These are phyloP conservation scores for Cryptotis parvus DNA, from an alignment of 2,113 vertebrate species.

Conservation along the genomic window DNA sequence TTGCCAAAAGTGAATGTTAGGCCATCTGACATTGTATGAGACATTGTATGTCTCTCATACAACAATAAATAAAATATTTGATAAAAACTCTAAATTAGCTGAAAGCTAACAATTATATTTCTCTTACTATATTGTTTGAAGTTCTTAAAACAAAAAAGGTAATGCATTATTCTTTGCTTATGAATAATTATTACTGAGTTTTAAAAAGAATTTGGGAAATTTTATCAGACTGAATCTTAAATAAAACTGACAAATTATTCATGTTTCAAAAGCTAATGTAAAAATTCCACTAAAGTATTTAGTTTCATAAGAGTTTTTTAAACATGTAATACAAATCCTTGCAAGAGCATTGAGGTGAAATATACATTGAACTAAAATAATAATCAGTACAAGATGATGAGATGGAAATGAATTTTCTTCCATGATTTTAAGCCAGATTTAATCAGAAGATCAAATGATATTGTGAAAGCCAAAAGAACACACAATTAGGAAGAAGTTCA, in stretches of 20 bases:
- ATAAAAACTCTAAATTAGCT: slow-evolving; percentile 18
- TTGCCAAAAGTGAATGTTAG: too few species aligned
- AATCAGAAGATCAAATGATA: not conserved
- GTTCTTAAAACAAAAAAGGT: not conserved
- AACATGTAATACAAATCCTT: not conserved
- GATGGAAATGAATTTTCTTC: slow-evolving; percentile 21
- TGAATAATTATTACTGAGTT: not conserved
- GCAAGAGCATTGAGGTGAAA: slow-evolving; percentile 30
- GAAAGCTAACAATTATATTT: slow-evolving; percentile 1
- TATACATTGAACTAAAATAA: slow-evolving; percentile 41
- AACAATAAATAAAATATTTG: too few species aligned
- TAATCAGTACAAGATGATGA: slow-evolving; percentile 18
- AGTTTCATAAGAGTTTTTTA: slow-evolving; percentile 13
- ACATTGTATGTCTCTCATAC: too few species aligned
- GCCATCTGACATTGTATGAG: too few species aligned
- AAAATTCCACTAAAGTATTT: not conserved
- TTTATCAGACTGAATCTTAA: slow-evolving; percentile 3
- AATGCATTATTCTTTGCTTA: slow-evolving; percentile 1
- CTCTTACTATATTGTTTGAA: not conserved
- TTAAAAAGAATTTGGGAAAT: slow-evolving; percentile 45
- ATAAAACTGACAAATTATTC: slow-evolving; percentile 48
- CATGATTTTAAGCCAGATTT: not conserved
- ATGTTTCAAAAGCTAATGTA: slow-evolving; percentile 30
- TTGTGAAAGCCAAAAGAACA: slow-evolving; percentile 8
- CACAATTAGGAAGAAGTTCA: not conserved